Percentiles rank a stretch among this genome's conserved stretches.
These are phyloP conservation scores for Psammodynastes pulverulentus DNA, from an alignment of 2,113 vertebrate genomes.

Conservation along the genomic window DNA sequence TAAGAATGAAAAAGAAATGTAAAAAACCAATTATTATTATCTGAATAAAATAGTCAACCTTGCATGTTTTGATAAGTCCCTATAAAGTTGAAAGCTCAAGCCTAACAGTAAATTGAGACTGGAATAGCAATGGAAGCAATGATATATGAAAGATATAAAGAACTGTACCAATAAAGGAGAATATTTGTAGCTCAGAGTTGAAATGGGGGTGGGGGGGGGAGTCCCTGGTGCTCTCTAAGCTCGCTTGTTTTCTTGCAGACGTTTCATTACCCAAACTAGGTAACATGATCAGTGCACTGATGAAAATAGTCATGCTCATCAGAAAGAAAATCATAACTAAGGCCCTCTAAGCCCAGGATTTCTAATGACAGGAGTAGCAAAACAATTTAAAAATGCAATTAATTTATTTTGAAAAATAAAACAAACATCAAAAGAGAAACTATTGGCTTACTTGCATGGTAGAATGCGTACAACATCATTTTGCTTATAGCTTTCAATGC, in stretches of 20 bases:
- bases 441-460: constrained; percentile 91
- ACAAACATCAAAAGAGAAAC: constrained; percentile 35
- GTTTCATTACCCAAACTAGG: not conserved
- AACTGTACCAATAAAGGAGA: not conserved
- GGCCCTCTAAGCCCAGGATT: not conserved
- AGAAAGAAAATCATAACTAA: not conserved
- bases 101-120: not conserved
- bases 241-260: not conserved
- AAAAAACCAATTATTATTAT: not conserved
- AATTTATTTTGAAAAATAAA: constrained; percentile 3
- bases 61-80: not conserved
- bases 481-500: constrained; percentile 96
- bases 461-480: constrained; percentile 95
- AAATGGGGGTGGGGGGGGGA: not conserved
- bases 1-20: not conserved
- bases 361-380: not conserved
- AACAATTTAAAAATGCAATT: not conserved
- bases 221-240: not conserved
- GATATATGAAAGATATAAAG: not conserved
- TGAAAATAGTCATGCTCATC: not conserved
- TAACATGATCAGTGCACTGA: not conserved
- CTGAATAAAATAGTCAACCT: not conserved
- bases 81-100: not conserved
- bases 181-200: not conserved
- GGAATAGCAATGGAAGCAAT: not conserved